Percentiles rank a stretch among this genome's conserved stretches.
These are phyloP conservation scores for Dolichomitus sp. DNA, from an alignment of 2,888 invertebrate species.

Conservation along the genomic window DNA sequence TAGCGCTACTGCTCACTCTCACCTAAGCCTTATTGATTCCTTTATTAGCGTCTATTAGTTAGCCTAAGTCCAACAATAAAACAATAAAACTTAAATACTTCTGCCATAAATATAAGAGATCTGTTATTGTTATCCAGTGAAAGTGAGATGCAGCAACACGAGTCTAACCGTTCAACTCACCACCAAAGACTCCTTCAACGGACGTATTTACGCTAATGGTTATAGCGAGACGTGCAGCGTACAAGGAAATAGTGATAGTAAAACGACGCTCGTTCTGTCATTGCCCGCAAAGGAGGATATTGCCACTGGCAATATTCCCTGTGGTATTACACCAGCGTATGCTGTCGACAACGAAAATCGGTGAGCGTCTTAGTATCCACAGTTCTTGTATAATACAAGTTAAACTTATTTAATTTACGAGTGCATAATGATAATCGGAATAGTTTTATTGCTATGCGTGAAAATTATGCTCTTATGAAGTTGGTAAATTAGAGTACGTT, in stretches of 20 bases:
- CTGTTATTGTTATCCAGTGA: constrained; percentile 88
- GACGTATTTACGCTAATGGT: constrained; percentile 93
- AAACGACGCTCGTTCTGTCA: constrained; percentile 88
- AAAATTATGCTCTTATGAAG: too few relatives aligned
- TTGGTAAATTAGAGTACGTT: too few relatives aligned
- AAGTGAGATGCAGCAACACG: constrained; percentile 92
- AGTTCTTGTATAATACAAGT: not conserved
- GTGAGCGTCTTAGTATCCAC: constrained; percentile 70
- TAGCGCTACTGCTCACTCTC: too few relatives aligned
- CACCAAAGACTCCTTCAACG: constrained; percentile 87
- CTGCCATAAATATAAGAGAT: too few relatives aligned
- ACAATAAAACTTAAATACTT: too few relatives aligned
- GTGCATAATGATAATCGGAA: too few relatives aligned
- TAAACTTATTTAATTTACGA: too few relatives aligned
- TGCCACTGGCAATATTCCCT: constrained; percentile 71
- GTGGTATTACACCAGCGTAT: constrained; percentile 82
- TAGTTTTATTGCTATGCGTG: too few relatives aligned
- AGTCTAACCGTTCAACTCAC: constrained; percentile 87
- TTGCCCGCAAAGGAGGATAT: constrained; percentile 83
- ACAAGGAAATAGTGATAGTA: constrained; percentile 87
- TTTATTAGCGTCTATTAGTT: too few relatives aligned
- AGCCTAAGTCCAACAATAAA: too few relatives aligned
- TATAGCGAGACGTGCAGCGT: constrained; percentile 92
- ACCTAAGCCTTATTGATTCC: too few relatives aligned
- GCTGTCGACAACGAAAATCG: constrained; percentile 82